Conservation (phyloP, 2,113 vertebrate genomes). For the Corythornis vintsioides region DNA sequence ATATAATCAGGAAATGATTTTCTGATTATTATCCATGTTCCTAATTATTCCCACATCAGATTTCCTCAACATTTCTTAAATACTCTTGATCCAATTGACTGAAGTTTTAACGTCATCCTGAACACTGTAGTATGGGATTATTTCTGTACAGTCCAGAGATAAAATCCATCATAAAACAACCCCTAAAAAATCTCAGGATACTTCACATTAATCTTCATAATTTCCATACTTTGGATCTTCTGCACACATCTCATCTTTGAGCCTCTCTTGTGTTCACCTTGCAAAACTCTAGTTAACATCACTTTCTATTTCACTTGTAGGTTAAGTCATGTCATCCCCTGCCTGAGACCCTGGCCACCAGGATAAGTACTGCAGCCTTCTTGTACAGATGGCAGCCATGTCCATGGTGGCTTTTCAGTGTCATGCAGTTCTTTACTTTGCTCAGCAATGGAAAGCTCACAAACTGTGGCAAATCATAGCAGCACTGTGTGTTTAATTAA, state of each 20-base stretch:
- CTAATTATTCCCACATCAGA: not conserved
- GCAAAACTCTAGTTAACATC: not conserved
- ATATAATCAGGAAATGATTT: not conserved
- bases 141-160: not conserved
- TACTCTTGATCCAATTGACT: not conserved
- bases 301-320: not conserved
- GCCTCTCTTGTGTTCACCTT: not conserved
- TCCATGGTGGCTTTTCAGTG: not conserved
- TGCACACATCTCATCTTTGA: not conserved
- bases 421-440: not conserved
- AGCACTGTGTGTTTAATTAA: not conserved
- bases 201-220: not conserved
- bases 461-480: not conserved
- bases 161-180: not conserved
- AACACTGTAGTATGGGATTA: not conserved
- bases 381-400: not conserved
- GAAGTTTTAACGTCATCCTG: not conserved
- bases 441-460: not conserved
- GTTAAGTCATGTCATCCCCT: not conserved
- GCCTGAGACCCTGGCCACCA: not conserved
- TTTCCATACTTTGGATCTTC: not conserved
- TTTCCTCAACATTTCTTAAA: not conserved
- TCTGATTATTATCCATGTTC: not conserved
- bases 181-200: not conserved
- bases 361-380: not conserved